These are phyloP conservation scores for Dendrolimus kikuchii DNA, from an alignment of 1,140 invertebrate species.

Conservation along the genomic window DNA sequence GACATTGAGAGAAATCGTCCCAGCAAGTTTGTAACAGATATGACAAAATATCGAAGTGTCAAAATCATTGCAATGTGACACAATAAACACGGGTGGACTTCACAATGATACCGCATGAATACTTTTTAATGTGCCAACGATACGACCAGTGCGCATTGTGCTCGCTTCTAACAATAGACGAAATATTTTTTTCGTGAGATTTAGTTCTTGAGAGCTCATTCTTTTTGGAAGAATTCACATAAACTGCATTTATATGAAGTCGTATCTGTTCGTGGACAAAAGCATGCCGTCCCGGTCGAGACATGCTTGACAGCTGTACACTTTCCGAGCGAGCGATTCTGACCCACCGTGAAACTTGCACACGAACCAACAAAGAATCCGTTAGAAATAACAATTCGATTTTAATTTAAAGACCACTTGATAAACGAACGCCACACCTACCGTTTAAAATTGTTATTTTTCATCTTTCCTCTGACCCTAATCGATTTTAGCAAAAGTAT, in stretches of 20 bases:
- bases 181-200: conserved; percentile 52
- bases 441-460: conserved; percentile 30
- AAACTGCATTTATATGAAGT: conserved; percentile 70
- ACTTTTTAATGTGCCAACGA: conserved; percentile 69
- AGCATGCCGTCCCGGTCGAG: conserved; percentile 40
- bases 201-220: conserved; percentile 55
- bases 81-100: conserved; percentile 43
- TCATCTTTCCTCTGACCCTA: neutral
- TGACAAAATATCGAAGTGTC: conserved; percentile 53
- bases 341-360: conserved; percentile 55
- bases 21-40: conserved; percentile 15
- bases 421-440: conserved; percentile 48
- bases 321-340: conserved; percentile 38
- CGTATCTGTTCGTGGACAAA: conserved; percentile 55
- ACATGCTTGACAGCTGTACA: conserved; percentile 59
- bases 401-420: conserved; percentile 46
- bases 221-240: conserved; percentile 57
- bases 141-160: conserved; percentile 61
- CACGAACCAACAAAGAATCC: conserved; percentile 48
- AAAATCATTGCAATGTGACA: conserved; percentile 43
- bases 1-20: neutral
- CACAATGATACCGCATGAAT: conserved; percentile 64
- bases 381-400: conserved; percentile 52
- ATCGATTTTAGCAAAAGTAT: conserved; percentile 6
- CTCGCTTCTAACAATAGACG: conserved; percentile 38